Evolutionary conservation across 2,888 invertebrate species (phyloP).

Genomic region (Nudaria mundana): DNA sequence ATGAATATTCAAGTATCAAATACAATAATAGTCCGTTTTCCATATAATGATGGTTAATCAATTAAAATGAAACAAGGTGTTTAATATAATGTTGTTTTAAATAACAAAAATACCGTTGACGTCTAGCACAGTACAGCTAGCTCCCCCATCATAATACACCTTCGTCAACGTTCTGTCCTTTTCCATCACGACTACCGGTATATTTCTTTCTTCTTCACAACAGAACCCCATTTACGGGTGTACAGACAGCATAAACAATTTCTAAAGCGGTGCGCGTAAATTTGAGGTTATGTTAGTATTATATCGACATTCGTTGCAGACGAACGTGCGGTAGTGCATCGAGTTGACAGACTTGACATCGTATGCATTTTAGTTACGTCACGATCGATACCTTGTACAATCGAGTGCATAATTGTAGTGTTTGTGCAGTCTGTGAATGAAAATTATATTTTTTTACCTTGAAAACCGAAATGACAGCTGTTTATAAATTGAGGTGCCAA

Average conservation of each 20-base stretch:
- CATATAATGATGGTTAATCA: too few species aligned
- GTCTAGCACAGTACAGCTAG: conserved; percentile 31
- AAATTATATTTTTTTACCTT: conserved; percentile 32
- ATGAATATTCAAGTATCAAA: too few species aligned
- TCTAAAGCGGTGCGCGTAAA: conserved; percentile 70
- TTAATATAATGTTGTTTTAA: conserved; percentile 14
- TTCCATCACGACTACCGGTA: conserved; percentile 33
- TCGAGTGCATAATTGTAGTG: conserved; percentile 59
- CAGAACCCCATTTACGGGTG: conserved; percentile 68
- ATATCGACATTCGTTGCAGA: conserved; percentile 62
- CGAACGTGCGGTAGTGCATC: conserved; percentile 51
- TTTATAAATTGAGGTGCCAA: conserved; percentile 47
- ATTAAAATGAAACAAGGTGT: too few species aligned
- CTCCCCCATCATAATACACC: conserved; percentile 48
- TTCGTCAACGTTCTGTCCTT: conserved; percentile 50
- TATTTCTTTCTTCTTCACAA: conserved; percentile 54
- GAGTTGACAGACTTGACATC: conserved; percentile 36
- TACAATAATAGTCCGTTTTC: too few species aligned
- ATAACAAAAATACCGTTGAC: conserved; percentile 22
- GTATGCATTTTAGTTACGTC: conserved; percentile 51
- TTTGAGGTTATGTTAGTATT: conserved; percentile 80
- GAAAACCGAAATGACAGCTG: conserved; percentile 41
- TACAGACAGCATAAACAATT: conserved; percentile 72
- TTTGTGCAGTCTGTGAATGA: conserved; percentile 39
- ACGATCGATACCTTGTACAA: conserved; percentile 63